Conservation (phyloP, 2,888 invertebrate genomes). For the Eristalis pertinax region DNA sequence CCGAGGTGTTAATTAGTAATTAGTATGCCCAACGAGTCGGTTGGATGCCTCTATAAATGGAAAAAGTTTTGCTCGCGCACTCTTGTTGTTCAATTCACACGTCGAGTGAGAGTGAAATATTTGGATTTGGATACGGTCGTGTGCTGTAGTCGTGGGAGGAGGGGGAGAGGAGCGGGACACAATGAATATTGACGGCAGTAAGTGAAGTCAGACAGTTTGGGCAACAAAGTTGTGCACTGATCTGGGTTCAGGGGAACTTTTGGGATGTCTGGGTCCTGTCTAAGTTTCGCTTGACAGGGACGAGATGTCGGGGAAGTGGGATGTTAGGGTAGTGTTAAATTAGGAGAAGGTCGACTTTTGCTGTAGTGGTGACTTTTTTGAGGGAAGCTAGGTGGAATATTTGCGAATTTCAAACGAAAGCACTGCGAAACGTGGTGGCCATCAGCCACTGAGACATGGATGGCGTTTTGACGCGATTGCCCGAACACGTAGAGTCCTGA, state of each 20-base stretch:
- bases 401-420: no score
- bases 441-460: no score
- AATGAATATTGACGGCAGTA: neutral
- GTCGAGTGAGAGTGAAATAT: neutral
- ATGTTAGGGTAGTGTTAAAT: no score
- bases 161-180: neutral
- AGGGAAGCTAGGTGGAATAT: no score
- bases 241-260: neutral
- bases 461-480: no score
- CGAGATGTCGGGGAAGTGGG: neutral
- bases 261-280: neutral
- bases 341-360: no score
- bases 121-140: neutral
- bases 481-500: no score
- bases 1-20: conserved; percentile 60
- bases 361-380: no score
- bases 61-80: neutral
- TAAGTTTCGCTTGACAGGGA: neutral
- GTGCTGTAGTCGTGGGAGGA: neutral
- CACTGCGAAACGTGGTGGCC: no score
- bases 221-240: neutral
- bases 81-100: neutral
- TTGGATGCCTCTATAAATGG: conserved; percentile 8
- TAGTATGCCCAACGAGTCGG: conserved; percentile 32
- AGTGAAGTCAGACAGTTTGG: neutral